Evolutionary conservation across 1,140 invertebrate species (phyloP).

Genomic region (Leguminivora glycinivorella): DNA sequence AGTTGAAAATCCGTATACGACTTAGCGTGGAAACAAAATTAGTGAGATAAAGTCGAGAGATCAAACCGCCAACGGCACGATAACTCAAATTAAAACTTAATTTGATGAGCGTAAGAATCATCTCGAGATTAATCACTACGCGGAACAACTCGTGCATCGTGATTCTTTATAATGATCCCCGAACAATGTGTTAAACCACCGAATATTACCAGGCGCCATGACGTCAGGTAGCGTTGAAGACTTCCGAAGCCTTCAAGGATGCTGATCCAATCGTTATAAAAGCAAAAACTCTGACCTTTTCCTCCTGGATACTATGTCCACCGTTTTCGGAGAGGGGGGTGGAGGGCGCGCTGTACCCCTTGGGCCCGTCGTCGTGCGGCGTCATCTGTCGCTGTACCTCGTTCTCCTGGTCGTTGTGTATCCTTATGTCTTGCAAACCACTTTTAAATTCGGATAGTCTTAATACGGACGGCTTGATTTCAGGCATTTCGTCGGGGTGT

Average conservation of each 20-base stretch:
- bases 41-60: constrained; percentile 3
- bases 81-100: constrained; percentile 31
- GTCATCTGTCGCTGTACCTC: constrained; percentile 71
- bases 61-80: neutral
- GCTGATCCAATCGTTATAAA: constrained; percentile 38
- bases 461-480: constrained; percentile 78
- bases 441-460: constrained; percentile 77
- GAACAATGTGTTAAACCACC: constrained; percentile 57
- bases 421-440: constrained; percentile 71
- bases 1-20: constrained; percentile 22
- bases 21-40: constrained; percentile 19
- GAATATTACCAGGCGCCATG: constrained; percentile 53
- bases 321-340: constrained; percentile 82
- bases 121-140: constrained; percentile 62
- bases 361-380: constrained; percentile 71
- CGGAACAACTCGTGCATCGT: constrained; percentile 62
- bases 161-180: constrained; percentile 58
- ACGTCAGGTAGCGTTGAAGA: constrained; percentile 56
- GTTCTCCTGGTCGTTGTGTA: constrained; percentile 69
- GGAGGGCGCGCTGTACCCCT: constrained; percentile 81
- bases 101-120: constrained; percentile 41
- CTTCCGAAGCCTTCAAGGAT: constrained; percentile 67
- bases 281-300: constrained; percentile 77
- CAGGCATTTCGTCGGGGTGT: constrained; percentile 76
- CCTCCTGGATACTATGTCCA: constrained; percentile 79